A percentile compares a stretch with the other conserved stretches of the same genome.
Evolutionary conservation across 2,113 vertebrate genomes (phyloP).

Genomic region (Puntigrus tetrazona): DNA sequence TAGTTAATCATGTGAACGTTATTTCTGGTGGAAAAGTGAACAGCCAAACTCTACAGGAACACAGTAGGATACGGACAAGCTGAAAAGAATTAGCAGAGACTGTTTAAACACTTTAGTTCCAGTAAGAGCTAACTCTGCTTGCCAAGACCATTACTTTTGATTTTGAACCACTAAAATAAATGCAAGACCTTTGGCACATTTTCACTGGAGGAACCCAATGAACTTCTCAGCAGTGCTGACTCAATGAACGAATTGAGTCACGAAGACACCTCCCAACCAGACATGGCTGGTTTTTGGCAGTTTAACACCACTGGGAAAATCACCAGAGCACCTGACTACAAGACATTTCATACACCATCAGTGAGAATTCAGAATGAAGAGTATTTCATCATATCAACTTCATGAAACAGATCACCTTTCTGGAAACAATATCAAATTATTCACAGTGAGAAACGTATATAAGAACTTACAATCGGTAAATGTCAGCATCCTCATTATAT

Average conservation of each 20-base stretch:
- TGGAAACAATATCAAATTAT: slow-evolving; percentile 4
- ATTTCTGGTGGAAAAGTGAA: neutral
- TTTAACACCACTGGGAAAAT: slow-evolving; percentile 12
- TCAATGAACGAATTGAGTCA: slow-evolving; percentile 43
- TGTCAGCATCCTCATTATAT: neutral
- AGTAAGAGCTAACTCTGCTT: neutral
- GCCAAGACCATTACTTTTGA: neutral
- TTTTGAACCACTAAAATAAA: slow-evolving; percentile 8
- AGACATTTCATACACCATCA: slow-evolving; percentile 8
- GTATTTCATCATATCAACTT: neutral
- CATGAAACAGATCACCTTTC: neutral
- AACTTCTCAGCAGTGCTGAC: slow-evolving; percentile 51
- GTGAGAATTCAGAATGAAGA: neutral
- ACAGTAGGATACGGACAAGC: neutral
- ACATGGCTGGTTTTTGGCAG: slow-evolving; percentile 45
- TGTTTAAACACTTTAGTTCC: neutral
- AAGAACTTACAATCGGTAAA: neutral
- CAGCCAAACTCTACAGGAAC: neutral
- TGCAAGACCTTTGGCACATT: neutral
- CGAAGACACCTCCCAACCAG: slow-evolving; percentile 41
- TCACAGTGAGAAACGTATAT: neutral
- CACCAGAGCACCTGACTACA: slow-evolving; percentile 7
- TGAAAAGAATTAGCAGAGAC: neutral
- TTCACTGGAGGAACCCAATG: slow-evolving; percentile 36
- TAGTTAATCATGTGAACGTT: neutral